These are phyloP conservation scores for Protomyctophum bolini DNA, from an alignment of 2,113 vertebrate species.

Conservation along the genomic window DNA sequence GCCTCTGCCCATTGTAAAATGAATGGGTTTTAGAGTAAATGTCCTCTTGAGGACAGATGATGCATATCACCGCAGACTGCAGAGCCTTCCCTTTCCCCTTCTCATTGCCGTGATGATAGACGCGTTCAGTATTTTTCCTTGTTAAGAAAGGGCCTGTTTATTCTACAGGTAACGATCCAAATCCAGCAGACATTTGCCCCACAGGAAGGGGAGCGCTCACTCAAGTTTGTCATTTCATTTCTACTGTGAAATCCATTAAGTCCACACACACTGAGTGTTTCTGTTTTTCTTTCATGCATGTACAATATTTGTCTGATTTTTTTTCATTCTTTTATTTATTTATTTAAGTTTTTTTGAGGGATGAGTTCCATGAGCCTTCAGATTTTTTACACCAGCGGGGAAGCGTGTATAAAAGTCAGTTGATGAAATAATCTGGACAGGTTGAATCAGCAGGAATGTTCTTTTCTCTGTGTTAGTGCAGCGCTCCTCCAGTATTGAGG, in stretches of 20 bases:
- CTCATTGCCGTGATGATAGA: constrained; percentile 72
- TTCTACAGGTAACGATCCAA: constrained; percentile 79
- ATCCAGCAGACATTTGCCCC: constrained; percentile 76
- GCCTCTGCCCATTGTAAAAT: constrained; percentile 57
- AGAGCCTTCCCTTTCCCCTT: constrained; percentile 53
- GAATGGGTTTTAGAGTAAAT: constrained; percentile 57
- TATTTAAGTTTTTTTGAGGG: not conserved
- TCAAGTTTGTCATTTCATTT: constrained; percentile 80
- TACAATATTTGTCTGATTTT: constrained; percentile 46
- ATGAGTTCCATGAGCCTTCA: constrained; percentile 24
- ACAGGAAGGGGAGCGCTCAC: constrained; percentile 78
- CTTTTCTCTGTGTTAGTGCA: constrained; percentile 12
- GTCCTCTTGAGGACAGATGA: constrained; percentile 73
- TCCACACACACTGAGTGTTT: constrained; percentile 55
- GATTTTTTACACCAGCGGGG: constrained; percentile 33
- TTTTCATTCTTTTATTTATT: constrained; percentile 13
- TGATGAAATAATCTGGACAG: constrained; percentile 44
- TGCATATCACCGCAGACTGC: constrained; percentile 67
- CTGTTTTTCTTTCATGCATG: constrained; percentile 45
- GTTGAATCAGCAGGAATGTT: constrained; percentile 10
- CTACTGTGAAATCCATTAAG: constrained; percentile 82
- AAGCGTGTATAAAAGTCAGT: constrained; percentile 27
- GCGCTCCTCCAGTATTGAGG: not conserved
- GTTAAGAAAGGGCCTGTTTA: constrained; percentile 76
- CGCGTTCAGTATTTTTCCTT: constrained; percentile 73